phyloP scores from a whole-genome alignment of 2,797 vertebrate species.

The Labroides dimidiatus region DNA sequence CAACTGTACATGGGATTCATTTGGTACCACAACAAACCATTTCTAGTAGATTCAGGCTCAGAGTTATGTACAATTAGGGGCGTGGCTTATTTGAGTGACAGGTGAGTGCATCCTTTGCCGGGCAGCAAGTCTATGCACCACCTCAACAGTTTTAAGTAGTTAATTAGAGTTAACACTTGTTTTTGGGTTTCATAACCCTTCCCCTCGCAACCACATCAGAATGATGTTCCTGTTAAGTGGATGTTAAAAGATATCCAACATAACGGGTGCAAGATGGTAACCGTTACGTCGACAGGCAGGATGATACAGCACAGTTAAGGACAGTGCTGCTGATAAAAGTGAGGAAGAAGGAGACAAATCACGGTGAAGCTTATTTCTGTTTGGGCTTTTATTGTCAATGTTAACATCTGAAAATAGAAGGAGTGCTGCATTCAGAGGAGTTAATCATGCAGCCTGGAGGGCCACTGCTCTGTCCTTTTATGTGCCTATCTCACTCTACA shows the following conservation, averaged over 20 bases:
- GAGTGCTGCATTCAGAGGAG: constrained; percentile 57
- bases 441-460: constrained; percentile 61
- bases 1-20: too few relatives aligned
- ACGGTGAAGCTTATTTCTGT: constrained; percentile 51
- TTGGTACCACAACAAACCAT: too few relatives aligned
- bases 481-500: constrained; percentile 56
- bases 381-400: constrained; percentile 43
- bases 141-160: too few relatives aligned
- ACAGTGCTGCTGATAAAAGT: constrained; percentile 26
- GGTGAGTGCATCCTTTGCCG: too few relatives aligned
- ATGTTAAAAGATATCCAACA: constrained; percentile 1
- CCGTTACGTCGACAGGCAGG: constrained; percentile 12
- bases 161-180: too few relatives aligned
- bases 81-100: too few relatives aligned
- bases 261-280: constrained; percentile 16
- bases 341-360: constrained; percentile 36
- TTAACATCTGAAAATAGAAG: constrained; percentile 61
- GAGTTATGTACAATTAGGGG: too few relatives aligned
- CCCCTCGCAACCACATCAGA: not conserved
- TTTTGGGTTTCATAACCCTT: too few relatives aligned
- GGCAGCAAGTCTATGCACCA: too few relatives aligned
- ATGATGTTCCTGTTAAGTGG: constrained; percentile 7
- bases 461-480: constrained; percentile 61
- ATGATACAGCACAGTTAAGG: constrained; percentile 32
- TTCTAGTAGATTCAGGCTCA: too few relatives aligned